Evolutionary conservation across 2,888 invertebrate genomes (phyloP), one percentile per base, ranked within the genome.

Genomic region (Atethmia centrago): DNA sequence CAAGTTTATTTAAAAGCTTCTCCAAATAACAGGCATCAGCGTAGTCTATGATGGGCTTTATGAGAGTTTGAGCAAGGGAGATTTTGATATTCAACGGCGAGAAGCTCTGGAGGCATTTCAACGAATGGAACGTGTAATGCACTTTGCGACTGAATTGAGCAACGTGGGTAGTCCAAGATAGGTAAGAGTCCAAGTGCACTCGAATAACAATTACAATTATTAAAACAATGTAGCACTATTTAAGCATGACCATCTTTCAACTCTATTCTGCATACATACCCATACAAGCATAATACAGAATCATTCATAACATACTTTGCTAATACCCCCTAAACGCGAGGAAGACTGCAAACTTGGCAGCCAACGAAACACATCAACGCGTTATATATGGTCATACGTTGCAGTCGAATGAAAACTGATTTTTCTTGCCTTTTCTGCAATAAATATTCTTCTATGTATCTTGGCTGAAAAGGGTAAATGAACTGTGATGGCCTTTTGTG

Each of bases 271-370:
- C 31, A 28, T 5, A 45, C 3, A 4, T 31, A 45, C n/a, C 28
- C 21, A 53, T 59, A 31, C 25, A n/a, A 56, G 31, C 53, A n/a
- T n/a, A n/a, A n/a, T n/a, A 59, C 49, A 65, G 76, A 71, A 77
- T 76, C 82, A 80, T 82, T 82, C 77, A 80, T 82, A 77, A 80
- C 63, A 55, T 80, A 75, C 71, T 84, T 68, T n/a, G 64, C 84
- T 84, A 84, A 84, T 84, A 85, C 73, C 67, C 53, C 55, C 59
- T 59, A 19, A 51, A 58, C 19, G n/a, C 62, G 62, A 55, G 65
- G 40, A 75, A 59, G 65, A 73, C 69, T 80, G 73, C 66, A 80
- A 64, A 75, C 74, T 84, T 82, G 80, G 85, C 82, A 80, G 59
- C 69, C 69, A 53, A 49, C 45, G 56, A 72, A 77, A 80, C 72